Evolutionary conservation across 2,113 vertebrate species (phyloP).

Genomic region (Odontesthes bonariensis): DNA sequence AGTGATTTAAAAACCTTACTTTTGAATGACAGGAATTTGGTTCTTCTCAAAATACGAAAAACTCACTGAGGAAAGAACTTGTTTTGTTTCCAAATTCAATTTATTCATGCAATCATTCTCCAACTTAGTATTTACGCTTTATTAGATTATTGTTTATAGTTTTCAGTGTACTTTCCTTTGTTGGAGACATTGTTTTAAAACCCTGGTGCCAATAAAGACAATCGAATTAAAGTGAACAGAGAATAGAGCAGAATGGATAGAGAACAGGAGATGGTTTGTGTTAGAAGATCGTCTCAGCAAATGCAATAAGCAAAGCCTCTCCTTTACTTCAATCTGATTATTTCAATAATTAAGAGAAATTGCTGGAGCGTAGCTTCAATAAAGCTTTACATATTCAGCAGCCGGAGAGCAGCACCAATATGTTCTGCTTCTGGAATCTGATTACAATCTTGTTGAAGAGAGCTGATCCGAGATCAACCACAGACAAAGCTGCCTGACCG

Average conservation of each 20-base stretch:
- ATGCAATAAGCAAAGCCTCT: conserved; percentile 76
- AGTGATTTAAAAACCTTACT: neutral
- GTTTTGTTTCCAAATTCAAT: no score
- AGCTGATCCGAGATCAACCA: conserved; percentile 20
- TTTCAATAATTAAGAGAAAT: conserved; percentile 81
- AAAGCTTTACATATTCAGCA: conserved; percentile 79
- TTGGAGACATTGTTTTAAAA: conserved; percentile 41
- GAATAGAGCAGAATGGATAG: conserved; percentile 45
- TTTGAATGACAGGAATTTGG: no score
- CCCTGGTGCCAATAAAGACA: conserved; percentile 37
- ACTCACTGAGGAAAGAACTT: no score
- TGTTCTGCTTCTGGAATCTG: conserved; percentile 43
- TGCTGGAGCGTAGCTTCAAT: conserved; percentile 66
- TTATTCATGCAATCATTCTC: neutral
- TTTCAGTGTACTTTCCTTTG: conserved; percentile 24
- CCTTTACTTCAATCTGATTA: conserved; percentile 78
- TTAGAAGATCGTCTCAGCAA: conserved; percentile 62
- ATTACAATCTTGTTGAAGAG: conserved; percentile 34
- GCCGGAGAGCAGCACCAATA: conserved; percentile 37
- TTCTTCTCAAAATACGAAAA: no score
- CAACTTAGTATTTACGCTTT: conserved; percentile 15
- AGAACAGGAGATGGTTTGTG: conserved; percentile 38
- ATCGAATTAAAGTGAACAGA: conserved; percentile 54
- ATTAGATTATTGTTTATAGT: conserved; percentile 49
- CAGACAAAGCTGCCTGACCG: neutral